Evolutionary conservation across 2,888 invertebrate genomes (phyloP), one percentile per base, ranked within the genome.

Genomic region (Acanthoscelides obtectus): DNA sequence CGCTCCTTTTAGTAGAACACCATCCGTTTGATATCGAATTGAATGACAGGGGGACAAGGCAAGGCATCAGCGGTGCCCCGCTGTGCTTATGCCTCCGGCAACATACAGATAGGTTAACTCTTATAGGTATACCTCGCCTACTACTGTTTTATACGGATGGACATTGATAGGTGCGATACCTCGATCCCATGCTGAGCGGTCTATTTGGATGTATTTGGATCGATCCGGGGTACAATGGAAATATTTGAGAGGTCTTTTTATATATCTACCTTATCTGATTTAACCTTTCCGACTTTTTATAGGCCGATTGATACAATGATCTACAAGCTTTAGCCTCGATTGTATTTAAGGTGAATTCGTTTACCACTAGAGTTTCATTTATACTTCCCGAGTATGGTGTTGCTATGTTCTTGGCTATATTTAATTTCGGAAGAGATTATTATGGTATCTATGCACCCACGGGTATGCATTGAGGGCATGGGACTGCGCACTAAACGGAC

Each of bases 61-160:
- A 73, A 72, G 71, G 73, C 68, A 72, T 73, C 73, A 69, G 73
- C 69, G 72, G 68, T 74, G 74, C 67, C 75, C 75, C 67, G 74
- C 72, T 27, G 75, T 63, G 74, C 70, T 63, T 67, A 68, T 72
- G 74, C 75, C 75, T 72, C 69, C 72, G 74, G 74, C 74, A 73
- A 74, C 73, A 74, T 75, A 75, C 73, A 73, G 74, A 74, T 74
- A 75, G 74, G 72, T 71, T 74, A 74, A 72, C 74, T 71, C 45
- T 45, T 45, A 45, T 4, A 67, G 67, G 69, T 45, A 45, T 45
- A 45, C 45, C 45, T 45, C 45, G 45, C 45, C 45, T 45, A 45
- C 69, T 71, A 71, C 71, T 69, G 71, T 71, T 71, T 69, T 65
- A 65, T 63, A 66, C 66, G 64, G 68, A 22, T 66, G 6, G 66